Evolutionary conservation across 1,140 invertebrate species (phyloP), one percentile per base, ranked within the genome.

Genomic region (Drosophila nasuta): DNA sequence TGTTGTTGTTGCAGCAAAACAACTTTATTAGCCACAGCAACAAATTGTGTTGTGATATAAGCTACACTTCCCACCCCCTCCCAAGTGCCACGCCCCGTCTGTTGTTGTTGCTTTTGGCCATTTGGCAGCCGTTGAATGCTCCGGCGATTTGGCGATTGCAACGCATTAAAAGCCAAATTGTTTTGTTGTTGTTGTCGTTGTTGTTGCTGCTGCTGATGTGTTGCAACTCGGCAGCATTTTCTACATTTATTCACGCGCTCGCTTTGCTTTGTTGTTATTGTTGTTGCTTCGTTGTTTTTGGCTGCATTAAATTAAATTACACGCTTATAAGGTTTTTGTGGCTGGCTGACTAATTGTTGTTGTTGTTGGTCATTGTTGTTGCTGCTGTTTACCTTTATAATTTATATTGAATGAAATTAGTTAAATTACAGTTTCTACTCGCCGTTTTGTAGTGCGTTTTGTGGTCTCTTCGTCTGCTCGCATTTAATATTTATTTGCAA

Each of bases 251-350:
- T 72, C 74, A 76, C 74, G 74, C 74, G 73, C 67, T 59, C 48
- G 58, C 41, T 20, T 69, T 57, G 15, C 41, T 67, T 58, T 51
- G 6, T 33, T 33, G 5, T 33, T 33, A 7, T 69, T 25, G 20
- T 25, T 25, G 20, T 25, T 25, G 3, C 0, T 25, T 25, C 20
- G 20, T 25, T 25, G 20, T 25, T 25, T 33, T 70, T 74, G 73
- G 68, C 7, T 71, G 68, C 74, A 76, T 76, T 76, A 76, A 76
- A 76, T 76, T 72, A 72, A 76, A 76, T 76, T 76, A 76, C 62
- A 76, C 56, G 74, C 68, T 76, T 76, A 60, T 72, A 72, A 72
- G 74, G 56, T 60, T 60, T 59, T 73, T 70, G 58, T 70, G 52
- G 41, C 46, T 59, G 45, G 52, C 58, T 64, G 66, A 56, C 57